phyloP scores from a whole-genome alignment of 2,888 invertebrate genomes.

The Euspilapteryx auroguttella region DNA sequence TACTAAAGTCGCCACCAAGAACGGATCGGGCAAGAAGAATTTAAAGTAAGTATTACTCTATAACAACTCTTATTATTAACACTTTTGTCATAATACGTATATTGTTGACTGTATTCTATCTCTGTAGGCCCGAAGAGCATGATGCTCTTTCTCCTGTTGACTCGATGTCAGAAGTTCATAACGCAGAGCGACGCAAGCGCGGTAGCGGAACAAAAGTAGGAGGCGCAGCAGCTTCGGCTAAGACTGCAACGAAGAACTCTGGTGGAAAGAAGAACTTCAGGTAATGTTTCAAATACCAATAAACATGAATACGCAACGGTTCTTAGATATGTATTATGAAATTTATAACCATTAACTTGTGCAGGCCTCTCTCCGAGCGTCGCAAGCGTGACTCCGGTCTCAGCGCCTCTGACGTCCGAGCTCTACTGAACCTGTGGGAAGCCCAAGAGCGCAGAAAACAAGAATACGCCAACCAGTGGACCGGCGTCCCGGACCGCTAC shows the following conservation, averaged over 20 bases:
- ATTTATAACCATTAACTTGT: neutral
- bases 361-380: slow-evolving; percentile 43
- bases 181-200: slow-evolving; percentile 33
- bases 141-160: slow-evolving; percentile 32
- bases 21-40: slow-evolving; percentile 48
- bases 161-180: slow-evolving; percentile 17
- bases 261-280: slow-evolving; percentile 51
- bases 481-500: slow-evolving; percentile 35
- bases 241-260: slow-evolving; percentile 44
- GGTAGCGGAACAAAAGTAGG: slow-evolving; percentile 46
- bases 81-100: neutral
- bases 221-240: slow-evolving; percentile 48
- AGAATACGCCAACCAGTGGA: slow-evolving; percentile 46
- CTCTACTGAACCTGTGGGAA: slow-evolving; percentile 63
- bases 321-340: neutral
- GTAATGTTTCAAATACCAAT: no score
- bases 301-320: no score
- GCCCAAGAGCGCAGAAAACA: slow-evolving; percentile 58
- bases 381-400: slow-evolving; percentile 64
- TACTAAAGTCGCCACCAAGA: slow-evolving; percentile 48
- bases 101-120: neutral
- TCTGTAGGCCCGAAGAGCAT: slow-evolving; percentile 29
- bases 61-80: neutral
- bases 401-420: slow-evolving; percentile 63
- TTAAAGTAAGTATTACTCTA: slow-evolving; percentile 35